Conservation (phyloP, 2,888 invertebrate genomes). For the Fragum sueziense region DNA sequence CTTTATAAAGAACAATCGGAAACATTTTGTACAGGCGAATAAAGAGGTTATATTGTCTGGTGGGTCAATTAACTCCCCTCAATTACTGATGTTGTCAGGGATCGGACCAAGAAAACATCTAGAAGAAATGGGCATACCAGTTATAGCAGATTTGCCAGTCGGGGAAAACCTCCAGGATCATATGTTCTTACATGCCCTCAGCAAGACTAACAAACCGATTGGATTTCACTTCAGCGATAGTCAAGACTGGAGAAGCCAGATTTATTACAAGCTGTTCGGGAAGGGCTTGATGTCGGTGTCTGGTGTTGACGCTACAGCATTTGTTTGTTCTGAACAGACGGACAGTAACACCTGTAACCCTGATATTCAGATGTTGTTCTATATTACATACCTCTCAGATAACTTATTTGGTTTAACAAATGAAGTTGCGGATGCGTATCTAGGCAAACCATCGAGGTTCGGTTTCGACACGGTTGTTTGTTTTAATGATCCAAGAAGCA, state of each 20-base stretch:
- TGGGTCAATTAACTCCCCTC: neutral
- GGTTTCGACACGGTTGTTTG: neutral
- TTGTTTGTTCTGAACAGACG: neutral
- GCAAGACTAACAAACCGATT: no score
- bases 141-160: neutral
- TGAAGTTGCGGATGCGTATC: neutral
- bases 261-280: neutral
- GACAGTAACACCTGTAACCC: neutral
- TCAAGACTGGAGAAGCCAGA: neutral
- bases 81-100: constrained; percentile 10
- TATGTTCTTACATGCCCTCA: no score
- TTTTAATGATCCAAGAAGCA: neutral
- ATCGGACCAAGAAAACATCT: neutral
- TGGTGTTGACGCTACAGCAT: neutral
- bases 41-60: constrained; percentile 2
- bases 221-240: no score
- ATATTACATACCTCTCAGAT: no score
- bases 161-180: neutral
- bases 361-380: neutral
- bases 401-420: no score
- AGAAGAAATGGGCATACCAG: neutral
- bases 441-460: neutral
- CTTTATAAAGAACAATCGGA: neutral
- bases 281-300: neutral
- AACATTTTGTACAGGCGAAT: neutral